phyloP scores from a whole-genome alignment of 1,140 invertebrate genomes.

The Trinorchestia longiramus region DNA sequence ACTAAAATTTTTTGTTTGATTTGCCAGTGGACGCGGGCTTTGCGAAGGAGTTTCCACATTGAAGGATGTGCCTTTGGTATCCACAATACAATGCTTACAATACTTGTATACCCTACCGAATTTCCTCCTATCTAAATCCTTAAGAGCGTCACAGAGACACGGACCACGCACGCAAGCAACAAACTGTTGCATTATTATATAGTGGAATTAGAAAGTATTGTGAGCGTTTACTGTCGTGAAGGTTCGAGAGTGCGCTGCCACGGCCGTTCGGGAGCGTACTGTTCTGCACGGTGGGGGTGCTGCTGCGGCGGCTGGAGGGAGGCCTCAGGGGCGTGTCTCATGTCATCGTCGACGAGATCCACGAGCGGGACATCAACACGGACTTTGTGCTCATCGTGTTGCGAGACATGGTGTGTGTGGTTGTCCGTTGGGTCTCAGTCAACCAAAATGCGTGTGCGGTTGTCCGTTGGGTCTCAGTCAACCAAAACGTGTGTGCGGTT shows the following conservation, averaged over 20 bases:
- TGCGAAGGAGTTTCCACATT: too few relatives aligned
- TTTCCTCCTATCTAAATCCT: too few relatives aligned
- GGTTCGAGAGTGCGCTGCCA: constrained; percentile 90
- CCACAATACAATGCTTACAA: too few relatives aligned
- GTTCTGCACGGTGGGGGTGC: constrained; percentile 95
- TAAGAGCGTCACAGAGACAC: too few relatives aligned
- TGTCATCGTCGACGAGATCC: constrained; percentile 96
- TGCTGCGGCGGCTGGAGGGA: constrained; percentile 90
- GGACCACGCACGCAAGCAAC: too few relatives aligned
- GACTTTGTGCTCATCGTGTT: constrained; percentile 96
- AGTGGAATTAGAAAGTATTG: background rate
- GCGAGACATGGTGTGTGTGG: constrained; percentile 86
- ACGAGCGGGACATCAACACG: constrained; percentile 95
- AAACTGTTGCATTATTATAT: too few relatives aligned
- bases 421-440: background rate
- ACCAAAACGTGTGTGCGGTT: too few relatives aligned
- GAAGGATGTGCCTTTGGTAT: too few relatives aligned
- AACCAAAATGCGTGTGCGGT: too few relatives aligned
- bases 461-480: background rate
- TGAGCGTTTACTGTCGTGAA: constrained; percentile 70
- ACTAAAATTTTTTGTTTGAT: too few relatives aligned
- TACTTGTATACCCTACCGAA: too few relatives aligned
- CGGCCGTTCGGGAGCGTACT: constrained; percentile 91
- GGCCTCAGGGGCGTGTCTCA: constrained; percentile 89
- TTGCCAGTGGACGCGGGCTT: too few relatives aligned